phyloP scores from a whole-genome alignment of 2,797 vertebrate genomes.

The Aselliscus stoliczkanus region DNA sequence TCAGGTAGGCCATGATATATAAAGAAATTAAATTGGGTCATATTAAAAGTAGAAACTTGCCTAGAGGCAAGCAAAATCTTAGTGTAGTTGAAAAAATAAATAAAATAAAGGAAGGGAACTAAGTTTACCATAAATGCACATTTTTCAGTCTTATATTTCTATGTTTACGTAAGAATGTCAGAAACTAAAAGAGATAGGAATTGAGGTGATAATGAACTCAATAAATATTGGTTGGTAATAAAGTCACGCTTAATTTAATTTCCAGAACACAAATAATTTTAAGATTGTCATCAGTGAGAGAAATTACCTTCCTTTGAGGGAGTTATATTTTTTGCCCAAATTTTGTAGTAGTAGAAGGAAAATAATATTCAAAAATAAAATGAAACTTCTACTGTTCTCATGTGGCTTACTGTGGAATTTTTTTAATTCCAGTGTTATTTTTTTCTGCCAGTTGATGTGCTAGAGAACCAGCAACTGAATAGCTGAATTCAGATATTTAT shows the following conservation, averaged over 20 bases:
- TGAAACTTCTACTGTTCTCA: neutral
- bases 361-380: neutral
- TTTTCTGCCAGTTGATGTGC: neutral
- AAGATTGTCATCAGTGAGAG: neutral
- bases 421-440: neutral
- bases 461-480: neutral
- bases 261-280: neutral
- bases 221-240: neutral
- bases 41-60: conserved; percentile 4
- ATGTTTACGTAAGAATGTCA: neutral
- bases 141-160: neutral
- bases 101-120: neutral
- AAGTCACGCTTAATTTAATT: neutral
- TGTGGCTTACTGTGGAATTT: neutral
- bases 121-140: neutral
- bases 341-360: neutral
- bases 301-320: neutral
- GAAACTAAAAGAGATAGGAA: neutral
- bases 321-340: neutral
- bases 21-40: conserved; percentile 59
- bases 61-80: neutral
- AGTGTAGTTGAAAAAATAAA: neutral
- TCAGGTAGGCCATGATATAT: conserved; percentile 43
- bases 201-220: neutral
- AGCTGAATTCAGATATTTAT: neutral